These are phyloP conservation scores for Dasypolia templi DNA, from an alignment of 2,888 invertebrate genomes.

Conservation along the genomic window DNA sequence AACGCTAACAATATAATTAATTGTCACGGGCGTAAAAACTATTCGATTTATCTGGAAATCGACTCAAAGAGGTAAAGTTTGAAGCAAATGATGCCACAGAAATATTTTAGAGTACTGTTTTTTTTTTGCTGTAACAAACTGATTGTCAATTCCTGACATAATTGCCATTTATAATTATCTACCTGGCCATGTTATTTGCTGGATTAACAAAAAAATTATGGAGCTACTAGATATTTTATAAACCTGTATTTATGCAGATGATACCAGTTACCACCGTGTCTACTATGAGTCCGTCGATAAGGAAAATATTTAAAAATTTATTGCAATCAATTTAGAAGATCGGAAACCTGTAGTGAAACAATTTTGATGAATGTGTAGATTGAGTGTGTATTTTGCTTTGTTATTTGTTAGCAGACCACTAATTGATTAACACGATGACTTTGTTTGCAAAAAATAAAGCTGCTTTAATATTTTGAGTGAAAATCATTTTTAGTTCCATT, in stretches of 20 bases:
- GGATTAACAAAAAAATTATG: slow-evolving; percentile 56
- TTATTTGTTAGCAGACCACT: slow-evolving; percentile 31
- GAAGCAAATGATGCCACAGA: slow-evolving; percentile 5
- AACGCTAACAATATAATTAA: slow-evolving; percentile 64
- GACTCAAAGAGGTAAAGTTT: slow-evolving; percentile 7
- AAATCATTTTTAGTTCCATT: neutral
- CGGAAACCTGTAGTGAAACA: slow-evolving; percentile 46
- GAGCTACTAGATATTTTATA: slow-evolving; percentile 58
- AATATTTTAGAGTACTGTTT: slow-evolving; percentile 18
- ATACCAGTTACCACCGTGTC: slow-evolving; percentile 56
- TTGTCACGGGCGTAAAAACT: slow-evolving; percentile 34
- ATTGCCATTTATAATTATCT: slow-evolving; percentile 49
- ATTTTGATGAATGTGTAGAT: slow-evolving; percentile 56
- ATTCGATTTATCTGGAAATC: slow-evolving; percentile 24
- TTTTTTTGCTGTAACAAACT: slow-evolving; percentile 39
- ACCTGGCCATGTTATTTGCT: slow-evolving; percentile 36
- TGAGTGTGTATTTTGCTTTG: slow-evolving; percentile 48
- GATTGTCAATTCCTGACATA: slow-evolving; percentile 53
- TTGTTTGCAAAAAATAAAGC: neutral
- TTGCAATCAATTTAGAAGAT: slow-evolving; percentile 59
- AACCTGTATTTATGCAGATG: slow-evolving; percentile 63
- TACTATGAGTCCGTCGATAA: slow-evolving; percentile 47
- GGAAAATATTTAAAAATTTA: slow-evolving; percentile 62
- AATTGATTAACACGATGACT: slow-evolving; percentile 36
- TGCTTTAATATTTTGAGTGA: neutral